Evolutionary conservation across 2,113 vertebrate genomes (phyloP).

Genomic region (Mobula hypostoma): DNA sequence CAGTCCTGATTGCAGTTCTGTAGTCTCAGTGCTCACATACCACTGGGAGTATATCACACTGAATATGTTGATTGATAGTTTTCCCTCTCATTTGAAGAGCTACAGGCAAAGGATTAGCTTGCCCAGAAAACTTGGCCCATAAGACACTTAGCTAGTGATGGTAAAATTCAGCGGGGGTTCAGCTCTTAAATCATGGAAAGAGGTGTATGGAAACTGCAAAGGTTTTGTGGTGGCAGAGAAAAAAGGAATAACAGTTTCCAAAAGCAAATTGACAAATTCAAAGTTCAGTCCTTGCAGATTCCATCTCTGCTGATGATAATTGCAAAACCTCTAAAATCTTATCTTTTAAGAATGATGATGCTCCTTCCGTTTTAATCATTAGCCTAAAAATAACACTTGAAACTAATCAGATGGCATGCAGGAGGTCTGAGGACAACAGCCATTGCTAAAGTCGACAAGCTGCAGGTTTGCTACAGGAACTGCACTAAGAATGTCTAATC

Average conservation of each 20-base stretch:
- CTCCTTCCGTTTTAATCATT: not conserved
- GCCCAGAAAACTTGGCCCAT: not conserved
- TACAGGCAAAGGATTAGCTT: constrained; percentile 6
- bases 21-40: not conserved
- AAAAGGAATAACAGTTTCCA: not conserved
- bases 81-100: constrained; percentile 24
- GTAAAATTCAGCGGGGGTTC: not conserved
- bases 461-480: not conserved
- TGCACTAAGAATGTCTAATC: not conserved
- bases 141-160: not conserved
- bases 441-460: too few species aligned
- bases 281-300: not conserved
- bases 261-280: not conserved
- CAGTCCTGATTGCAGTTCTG: not conserved
- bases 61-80: constrained; percentile 9
- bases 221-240: not conserved
- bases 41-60: not conserved
- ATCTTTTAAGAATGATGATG: not conserved
- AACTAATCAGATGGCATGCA: not conserved
- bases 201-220: not conserved
- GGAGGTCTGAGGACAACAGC: not conserved
- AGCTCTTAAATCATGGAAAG: not conserved
- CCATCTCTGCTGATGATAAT: not conserved
- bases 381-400: not conserved
- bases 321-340: not conserved